phyloP scores from a whole-genome alignment of 2,888 invertebrate genomes.

The Incurvaria masculella region DNA sequence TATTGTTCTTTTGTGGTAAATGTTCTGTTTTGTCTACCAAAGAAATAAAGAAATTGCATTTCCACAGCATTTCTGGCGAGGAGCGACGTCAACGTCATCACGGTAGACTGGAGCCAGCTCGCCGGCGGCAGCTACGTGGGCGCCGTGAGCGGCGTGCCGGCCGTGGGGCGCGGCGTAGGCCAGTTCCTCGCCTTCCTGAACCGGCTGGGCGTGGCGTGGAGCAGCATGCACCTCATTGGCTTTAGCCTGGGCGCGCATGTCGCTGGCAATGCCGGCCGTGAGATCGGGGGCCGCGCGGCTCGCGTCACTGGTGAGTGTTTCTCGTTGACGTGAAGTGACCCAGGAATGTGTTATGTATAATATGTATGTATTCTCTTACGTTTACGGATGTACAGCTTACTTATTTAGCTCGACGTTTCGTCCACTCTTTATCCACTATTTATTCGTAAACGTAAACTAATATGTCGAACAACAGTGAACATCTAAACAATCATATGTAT shows the following conservation, averaged over 20 bases:
- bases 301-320: slow-evolving; percentile 31
- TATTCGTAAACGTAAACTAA: too few species aligned
- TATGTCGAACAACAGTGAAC: too few species aligned
- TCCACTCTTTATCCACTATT: too few species aligned
- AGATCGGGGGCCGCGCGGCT: slow-evolving; percentile 18
- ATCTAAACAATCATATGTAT: too few species aligned
- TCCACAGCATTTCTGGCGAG: slow-evolving; percentile 21
- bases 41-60: too few species aligned
- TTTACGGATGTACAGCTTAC: too few species aligned
- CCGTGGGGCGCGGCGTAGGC: slow-evolving; percentile 22
- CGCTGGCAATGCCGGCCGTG: slow-evolving; percentile 27
- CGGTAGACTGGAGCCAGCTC: slow-evolving; percentile 30
- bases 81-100: slow-evolving; percentile 25
- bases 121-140: slow-evolving; percentile 23
- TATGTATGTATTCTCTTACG: too few species aligned
- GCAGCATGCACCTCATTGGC: slow-evolving; percentile 27
- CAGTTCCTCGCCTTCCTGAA: slow-evolving; percentile 19
- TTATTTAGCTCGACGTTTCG: too few species aligned
- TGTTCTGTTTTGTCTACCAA: too few species aligned
- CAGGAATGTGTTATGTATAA: too few species aligned
- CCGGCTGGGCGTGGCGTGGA: slow-evolving; percentile 10
- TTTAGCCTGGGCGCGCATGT: slow-evolving; percentile 35
- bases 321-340: too few species aligned
- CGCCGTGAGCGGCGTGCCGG: slow-evolving; percentile 23
- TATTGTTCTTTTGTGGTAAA: too few species aligned